phyloP scores from a whole-genome alignment of 1,140 invertebrate species.

The Bombus soroeensis region DNA sequence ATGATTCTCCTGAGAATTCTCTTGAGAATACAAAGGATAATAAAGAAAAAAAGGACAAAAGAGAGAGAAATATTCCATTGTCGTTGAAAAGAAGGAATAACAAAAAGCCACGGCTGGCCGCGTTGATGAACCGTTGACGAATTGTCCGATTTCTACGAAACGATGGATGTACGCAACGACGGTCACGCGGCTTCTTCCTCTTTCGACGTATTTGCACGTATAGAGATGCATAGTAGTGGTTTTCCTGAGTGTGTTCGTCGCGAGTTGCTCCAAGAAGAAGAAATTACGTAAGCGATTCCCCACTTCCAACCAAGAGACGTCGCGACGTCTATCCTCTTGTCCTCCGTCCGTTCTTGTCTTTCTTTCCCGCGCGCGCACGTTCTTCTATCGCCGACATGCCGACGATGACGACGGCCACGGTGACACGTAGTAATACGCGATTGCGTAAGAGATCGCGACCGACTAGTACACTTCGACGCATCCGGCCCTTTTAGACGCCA shows the following conservation, averaged over 20 bases:
- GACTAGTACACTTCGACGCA: slow-evolving; percentile 36
- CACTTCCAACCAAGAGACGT: slow-evolving; percentile 30
- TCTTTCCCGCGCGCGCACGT: slow-evolving; percentile 23
- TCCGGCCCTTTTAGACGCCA: slow-evolving; percentile 62
- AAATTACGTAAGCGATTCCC: slow-evolving; percentile 62
- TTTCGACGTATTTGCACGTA: neutral
- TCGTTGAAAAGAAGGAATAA: neutral
- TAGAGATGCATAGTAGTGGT: neutral
- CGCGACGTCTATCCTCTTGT: slow-evolving; percentile 54
- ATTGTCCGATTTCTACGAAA: slow-evolving; percentile 64
- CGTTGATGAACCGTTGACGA: slow-evolving; percentile 53
- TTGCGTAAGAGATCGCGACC: slow-evolving; percentile 61
- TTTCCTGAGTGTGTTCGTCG: slow-evolving; percentile 1
- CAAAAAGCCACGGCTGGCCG: neutral
- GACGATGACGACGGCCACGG: slow-evolving; percentile 43
- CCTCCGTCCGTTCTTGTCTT: slow-evolving; percentile 47
- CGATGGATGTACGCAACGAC: slow-evolving; percentile 52
- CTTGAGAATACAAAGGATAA: neutral
- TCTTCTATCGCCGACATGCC: slow-evolving; percentile 42
- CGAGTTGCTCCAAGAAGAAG: slow-evolving; percentile 52
- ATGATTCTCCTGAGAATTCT: neutral
- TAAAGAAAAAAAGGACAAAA: neutral
- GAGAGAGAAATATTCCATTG: slow-evolving; percentile 13
- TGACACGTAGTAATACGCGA: slow-evolving; percentile 50
- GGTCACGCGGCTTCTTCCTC: slow-evolving; percentile 46